phyloP scores from a whole-genome alignment of 2,113 vertebrate species.

The Hippolais icterina region DNA sequence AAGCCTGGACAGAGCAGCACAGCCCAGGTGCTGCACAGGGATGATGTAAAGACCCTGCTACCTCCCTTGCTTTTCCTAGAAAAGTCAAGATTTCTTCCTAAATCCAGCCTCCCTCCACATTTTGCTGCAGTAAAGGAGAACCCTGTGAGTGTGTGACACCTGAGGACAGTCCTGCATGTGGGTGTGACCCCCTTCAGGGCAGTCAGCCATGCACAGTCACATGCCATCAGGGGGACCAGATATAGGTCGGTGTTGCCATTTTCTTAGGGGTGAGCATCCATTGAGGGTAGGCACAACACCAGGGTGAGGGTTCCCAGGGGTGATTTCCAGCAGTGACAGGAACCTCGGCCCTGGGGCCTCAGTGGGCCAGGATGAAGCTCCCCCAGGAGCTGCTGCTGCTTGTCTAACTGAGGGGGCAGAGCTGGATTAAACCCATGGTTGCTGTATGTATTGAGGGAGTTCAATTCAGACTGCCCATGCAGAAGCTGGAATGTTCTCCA shows the following conservation, averaged over 20 bases:
- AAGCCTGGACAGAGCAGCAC: background rate
- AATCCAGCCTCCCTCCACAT: background rate
- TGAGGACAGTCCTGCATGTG: background rate
- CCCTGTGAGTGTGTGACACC: background rate
- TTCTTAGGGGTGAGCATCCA: accelerated
- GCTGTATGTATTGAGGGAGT: background rate
- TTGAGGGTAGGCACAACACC: background rate
- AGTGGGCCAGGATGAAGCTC: accelerated
- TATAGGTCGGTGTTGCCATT: accelerated
- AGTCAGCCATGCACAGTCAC: background rate
- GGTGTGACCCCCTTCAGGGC: background rate
- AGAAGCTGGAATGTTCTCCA: background rate
- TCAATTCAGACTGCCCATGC: background rate
- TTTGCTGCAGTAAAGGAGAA: background rate
- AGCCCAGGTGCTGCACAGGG: accelerated
- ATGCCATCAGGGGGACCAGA: accelerated
- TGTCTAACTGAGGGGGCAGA: background rate
- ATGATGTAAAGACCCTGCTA: background rate
- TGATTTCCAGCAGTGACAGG: background rate
- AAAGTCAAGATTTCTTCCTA: background rate
- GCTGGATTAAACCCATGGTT: background rate
- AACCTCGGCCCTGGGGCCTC: background rate
- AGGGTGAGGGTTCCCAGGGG: background rate
- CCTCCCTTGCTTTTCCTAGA: background rate
- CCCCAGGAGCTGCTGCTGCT: background rate